These are phyloP conservation scores for Corydoras maculifer DNA, from an alignment of 2,113 vertebrate genomes.

Conservation along the genomic window DNA sequence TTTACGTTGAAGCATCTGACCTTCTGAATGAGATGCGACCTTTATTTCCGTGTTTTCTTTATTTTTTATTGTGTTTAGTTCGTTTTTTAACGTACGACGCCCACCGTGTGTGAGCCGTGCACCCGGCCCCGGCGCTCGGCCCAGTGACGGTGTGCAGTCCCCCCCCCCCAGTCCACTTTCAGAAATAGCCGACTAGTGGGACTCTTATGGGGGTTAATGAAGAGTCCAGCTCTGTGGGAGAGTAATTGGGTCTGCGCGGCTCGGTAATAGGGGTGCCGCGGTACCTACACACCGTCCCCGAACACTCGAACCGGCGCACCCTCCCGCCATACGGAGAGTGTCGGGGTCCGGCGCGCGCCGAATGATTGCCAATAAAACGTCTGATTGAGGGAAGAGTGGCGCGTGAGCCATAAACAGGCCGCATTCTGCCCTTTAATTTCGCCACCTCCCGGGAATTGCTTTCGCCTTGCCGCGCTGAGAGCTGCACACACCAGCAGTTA, in stretches of 20 bases:
- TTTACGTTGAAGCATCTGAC: too few species aligned
- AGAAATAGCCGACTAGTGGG: constrained; percentile 24
- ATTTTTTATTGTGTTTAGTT: too few species aligned
- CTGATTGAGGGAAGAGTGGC: constrained; percentile 68
- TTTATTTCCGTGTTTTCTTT: too few species aligned
- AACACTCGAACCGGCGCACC: constrained; percentile 1
- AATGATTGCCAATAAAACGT: constrained; percentile 75
- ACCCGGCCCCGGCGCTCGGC: neutral
- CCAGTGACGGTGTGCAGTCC: neutral
- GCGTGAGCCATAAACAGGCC: constrained; percentile 66
- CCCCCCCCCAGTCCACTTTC: constrained; percentile 1
- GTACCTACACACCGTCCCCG: constrained; percentile 24
- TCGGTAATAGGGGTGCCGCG: constrained; percentile 31
- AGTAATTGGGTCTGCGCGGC: constrained; percentile 52
- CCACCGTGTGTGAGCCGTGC: too few species aligned
- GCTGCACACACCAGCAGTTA: constrained; percentile 64
- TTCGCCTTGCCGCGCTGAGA: constrained; percentile 61
- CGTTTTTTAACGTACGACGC: too few species aligned
- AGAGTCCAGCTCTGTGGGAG: constrained; percentile 50
- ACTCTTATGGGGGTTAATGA: constrained; percentile 47
- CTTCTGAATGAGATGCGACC: too few species aligned
- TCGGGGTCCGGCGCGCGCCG: constrained; percentile 52
- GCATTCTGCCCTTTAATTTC: constrained; percentile 73
- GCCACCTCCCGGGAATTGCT: constrained; percentile 66
- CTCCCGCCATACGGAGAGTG: constrained; percentile 53